Evolutionary conservation across 1,140 invertebrate genomes (phyloP), one percentile per base, ranked within the genome.

Genomic region (Sycophila sp.): DNA sequence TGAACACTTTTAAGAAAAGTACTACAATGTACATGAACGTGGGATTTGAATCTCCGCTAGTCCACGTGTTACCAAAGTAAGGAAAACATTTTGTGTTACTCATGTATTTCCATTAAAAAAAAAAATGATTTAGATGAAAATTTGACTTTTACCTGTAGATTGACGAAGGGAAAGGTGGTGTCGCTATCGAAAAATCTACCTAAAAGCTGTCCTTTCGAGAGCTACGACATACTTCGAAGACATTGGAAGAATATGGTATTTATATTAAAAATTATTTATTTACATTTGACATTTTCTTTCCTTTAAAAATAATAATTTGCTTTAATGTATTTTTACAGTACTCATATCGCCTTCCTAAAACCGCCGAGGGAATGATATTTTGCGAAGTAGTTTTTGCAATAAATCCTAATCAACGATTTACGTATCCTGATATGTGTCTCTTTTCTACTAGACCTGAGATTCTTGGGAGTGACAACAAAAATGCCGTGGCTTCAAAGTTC

Each of bases 191-290:
- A 76, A 68, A 42, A 66, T 17, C 69, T 84, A 49, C 80, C 81
- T 32, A 1, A 55, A 17, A 64, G 17, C 8, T 69, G 77, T 73
- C 17, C 68, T 6, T 85, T 82, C 56, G 73, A 75, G 42, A 72
- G 72, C 74, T 85, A 84, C 40, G 67, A 78, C 15, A 76, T 84
- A 7, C 36, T 85, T 24, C 75, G 80, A 17, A 76, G 77, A 53
- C 78, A 85, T 65, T 85, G 84, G 84, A 83, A 82, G 73, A 84
- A 85, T 73, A 83, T 81, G 78, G 84, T 85, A 62, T 19, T 51
- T 59, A 49, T 22, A 47, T 22, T 22, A 7, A 24, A 2, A 4
- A 22, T 19, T 11, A 47, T 22, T 1, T 24, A 47, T 10, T 22
- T n/a, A n/a, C n/a, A n/a, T n/a, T n/a, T n/a, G n/a, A n/a, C n/a